Percentiles rank a stretch among this genome's conserved stretches.
phyloP scores from a whole-genome alignment of 30 jellyfish, hydroid and myxozoan species.

The Aurelia aurita complex sp. Pacific region DNA sequence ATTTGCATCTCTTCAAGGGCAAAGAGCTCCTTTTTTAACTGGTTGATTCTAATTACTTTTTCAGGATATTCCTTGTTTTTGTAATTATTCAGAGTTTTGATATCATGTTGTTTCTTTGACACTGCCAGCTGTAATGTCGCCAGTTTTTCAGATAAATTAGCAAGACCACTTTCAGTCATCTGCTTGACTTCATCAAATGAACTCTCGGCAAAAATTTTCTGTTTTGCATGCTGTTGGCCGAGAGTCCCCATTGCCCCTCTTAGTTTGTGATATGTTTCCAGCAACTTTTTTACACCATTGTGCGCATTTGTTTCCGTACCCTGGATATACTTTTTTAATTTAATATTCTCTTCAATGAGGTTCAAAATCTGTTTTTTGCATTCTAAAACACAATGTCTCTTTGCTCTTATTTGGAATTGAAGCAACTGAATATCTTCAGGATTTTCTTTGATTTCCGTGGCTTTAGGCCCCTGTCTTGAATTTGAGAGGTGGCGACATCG shows the following conservation, averaged over 20 bases:
- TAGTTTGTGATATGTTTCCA: conserved; percentile 39
- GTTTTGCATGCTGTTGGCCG: conserved; percentile 41
- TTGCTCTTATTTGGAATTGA: conserved; percentile 50
- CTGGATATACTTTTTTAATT: conserved; percentile 35
- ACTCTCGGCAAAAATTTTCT: conserved; percentile 1
- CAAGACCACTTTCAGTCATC: conserved; percentile 2
- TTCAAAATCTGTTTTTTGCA: conserved; percentile 46
- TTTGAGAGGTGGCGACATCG: conserved; percentile 53
- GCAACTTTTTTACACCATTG: conserved; percentile 8
- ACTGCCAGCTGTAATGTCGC: not conserved
- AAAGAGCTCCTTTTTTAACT: conserved; percentile 24
- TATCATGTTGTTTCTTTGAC: conserved; percentile 8
- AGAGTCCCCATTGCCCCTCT: conserved; percentile 58
- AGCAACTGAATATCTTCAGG: conserved; percentile 12
- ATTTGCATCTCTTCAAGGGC: conserved; percentile 1
- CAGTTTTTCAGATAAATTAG: conserved; percentile 15
- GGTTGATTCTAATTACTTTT: conserved; percentile 26
- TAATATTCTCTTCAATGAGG: conserved; percentile 43
- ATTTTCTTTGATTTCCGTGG: conserved; percentile 2
- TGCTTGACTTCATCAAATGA: conserved; percentile 25
- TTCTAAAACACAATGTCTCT: conserved; percentile 37
- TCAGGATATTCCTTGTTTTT: conserved; percentile 69
- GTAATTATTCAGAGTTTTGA: conserved; percentile 48
- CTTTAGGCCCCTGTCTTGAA: not conserved
- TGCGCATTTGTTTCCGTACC: conserved; percentile 25